phyloP scores from a whole-genome alignment of 2,797 vertebrate species.

The Thunnus albacares region DNA sequence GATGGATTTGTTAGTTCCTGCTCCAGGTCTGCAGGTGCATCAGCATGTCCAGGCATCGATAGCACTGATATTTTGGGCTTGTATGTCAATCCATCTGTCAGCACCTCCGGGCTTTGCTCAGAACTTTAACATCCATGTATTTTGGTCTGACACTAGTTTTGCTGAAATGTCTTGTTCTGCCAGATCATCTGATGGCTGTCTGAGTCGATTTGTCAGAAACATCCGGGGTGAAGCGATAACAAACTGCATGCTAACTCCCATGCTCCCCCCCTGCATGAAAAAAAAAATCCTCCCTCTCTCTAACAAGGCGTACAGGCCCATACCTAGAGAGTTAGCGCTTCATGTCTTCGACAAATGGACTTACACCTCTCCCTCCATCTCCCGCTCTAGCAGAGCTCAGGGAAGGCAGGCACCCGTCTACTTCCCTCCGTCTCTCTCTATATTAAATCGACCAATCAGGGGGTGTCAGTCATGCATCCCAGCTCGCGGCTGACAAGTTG shows the following conservation, averaged over 20 bases:
- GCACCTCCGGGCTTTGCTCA: slow-evolving; percentile 50
- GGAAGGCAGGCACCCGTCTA: slow-evolving; percentile 78
- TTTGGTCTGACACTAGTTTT: slow-evolving; percentile 67
- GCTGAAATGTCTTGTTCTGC: slow-evolving; percentile 74
- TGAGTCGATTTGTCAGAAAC: slow-evolving; percentile 79
- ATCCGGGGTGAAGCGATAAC: slow-evolving; percentile 75
- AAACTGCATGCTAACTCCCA: slow-evolving; percentile 81
- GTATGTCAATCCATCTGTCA: slow-evolving; percentile 31
- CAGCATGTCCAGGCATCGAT: not conserved
- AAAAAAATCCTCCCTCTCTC: slow-evolving; percentile 73
- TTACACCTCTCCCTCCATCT: slow-evolving; percentile 84
- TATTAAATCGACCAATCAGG: slow-evolving; percentile 89
- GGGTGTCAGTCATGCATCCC: slow-evolving; percentile 88
- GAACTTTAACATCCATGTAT: slow-evolving; percentile 53
- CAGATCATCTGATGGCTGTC: slow-evolving; percentile 74
- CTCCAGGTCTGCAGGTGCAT: not conserved
- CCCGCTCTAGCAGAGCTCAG: slow-evolving; percentile 79
- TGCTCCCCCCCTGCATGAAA: slow-evolving; percentile 46
- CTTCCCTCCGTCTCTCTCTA: slow-evolving; percentile 77
- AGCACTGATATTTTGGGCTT: slow-evolving; percentile 19
- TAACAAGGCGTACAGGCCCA: slow-evolving; percentile 85
- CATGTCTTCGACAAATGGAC: slow-evolving; percentile 89
- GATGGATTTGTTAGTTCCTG: not conserved
- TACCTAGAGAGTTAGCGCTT: slow-evolving; percentile 89
- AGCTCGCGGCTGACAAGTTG: slow-evolving; percentile 86